Evolutionary conservation across 2,797 vertebrate genomes (phyloP).

Genomic region (Erpetoichthys calabaricus): DNA sequence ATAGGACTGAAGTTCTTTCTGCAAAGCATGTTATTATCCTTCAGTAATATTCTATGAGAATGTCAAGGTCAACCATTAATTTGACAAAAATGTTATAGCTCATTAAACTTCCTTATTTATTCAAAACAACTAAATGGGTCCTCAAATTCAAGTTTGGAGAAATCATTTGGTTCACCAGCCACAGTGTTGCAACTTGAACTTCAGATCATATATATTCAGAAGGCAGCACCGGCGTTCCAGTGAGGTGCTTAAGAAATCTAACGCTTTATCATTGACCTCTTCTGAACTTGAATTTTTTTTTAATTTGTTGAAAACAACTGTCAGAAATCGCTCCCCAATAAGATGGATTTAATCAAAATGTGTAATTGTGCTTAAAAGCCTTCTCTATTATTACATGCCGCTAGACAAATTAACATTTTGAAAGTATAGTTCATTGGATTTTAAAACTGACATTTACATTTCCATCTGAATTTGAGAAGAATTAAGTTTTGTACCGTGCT

Average conservation of each 20-base stretch:
- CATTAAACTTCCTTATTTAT: constrained; percentile 48
- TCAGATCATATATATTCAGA: too few species aligned
- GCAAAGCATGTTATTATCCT: constrained; percentile 18
- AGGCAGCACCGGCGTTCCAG: too few species aligned
- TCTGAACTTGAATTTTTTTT: too few species aligned
- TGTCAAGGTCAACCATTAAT: constrained; percentile 53
- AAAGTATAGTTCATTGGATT: neutral
- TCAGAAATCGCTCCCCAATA: too few species aligned
- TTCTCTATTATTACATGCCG: neutral
- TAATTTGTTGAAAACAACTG: too few species aligned
- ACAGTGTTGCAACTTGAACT: too few species aligned
- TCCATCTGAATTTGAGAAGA: neutral
- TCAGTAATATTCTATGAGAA: constrained; percentile 37
- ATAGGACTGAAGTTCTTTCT: constrained; percentile 39
- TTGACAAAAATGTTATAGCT: constrained; percentile 33
- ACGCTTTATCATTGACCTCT: too few species aligned
- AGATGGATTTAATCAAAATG: too few species aligned
- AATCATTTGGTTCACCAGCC: too few species aligned
- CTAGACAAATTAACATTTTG: constrained; percentile 3
- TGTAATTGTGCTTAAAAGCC: neutral
- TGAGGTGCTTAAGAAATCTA: too few species aligned
- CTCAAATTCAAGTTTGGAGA: constrained; percentile 4
- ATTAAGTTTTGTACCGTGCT: too few species aligned
- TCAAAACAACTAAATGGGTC: constrained; percentile 35
- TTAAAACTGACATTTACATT: neutral